Evolutionary conservation across 2,113 vertebrate species (phyloP).

Genomic region (Eurypyga helias): DNA sequence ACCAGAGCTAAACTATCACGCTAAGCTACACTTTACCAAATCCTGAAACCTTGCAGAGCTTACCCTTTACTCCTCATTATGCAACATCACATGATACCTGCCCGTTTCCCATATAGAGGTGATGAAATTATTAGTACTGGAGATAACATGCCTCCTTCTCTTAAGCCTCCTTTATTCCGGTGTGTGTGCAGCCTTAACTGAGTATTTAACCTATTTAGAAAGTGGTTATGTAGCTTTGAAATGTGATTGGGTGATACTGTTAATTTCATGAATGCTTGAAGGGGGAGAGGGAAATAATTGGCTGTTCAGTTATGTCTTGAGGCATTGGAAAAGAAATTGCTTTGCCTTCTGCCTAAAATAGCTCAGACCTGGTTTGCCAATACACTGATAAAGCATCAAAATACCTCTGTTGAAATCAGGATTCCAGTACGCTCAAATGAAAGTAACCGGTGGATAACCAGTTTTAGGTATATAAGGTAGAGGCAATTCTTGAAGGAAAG

Average conservation of each 20-base stretch:
- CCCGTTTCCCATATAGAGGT: not conserved
- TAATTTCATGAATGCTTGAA: not conserved
- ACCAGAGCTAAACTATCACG: not conserved
- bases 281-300: not conserved
- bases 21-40: not conserved
- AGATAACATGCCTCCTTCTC: not conserved
- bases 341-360: conserved; percentile 3
- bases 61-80: not conserved
- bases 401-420: not conserved
- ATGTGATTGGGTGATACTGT: not conserved
- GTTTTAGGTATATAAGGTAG: not conserved
- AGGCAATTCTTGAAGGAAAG: not conserved
- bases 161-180: not conserved
- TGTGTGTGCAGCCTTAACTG: not conserved
- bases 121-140: not conserved
- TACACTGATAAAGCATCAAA: not conserved
- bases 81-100: not conserved
- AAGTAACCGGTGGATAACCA: not conserved
- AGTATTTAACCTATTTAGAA: not conserved
- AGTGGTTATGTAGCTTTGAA: not conserved
- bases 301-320: not conserved
- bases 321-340: not conserved
- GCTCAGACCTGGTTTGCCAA: not conserved
- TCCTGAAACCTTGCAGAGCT: not conserved
- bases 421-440: not conserved